These are phyloP conservation scores for Catharus minimus DNA, from an alignment of 2,113 vertebrate genomes.

Conservation along the genomic window DNA sequence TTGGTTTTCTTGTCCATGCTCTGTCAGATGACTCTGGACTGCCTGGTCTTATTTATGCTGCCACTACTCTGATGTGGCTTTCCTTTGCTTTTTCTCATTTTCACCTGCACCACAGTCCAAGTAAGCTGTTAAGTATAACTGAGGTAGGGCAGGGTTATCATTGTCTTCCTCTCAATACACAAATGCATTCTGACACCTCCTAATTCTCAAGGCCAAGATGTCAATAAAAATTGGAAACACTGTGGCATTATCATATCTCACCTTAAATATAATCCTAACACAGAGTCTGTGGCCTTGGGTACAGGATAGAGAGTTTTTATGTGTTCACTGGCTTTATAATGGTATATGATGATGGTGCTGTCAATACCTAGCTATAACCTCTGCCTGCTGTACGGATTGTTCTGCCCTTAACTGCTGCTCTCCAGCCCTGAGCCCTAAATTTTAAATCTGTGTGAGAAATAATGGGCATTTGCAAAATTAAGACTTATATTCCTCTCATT, in stretches of 20 bases:
- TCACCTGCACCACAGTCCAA: background rate
- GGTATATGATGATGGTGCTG: conserved; percentile 15
- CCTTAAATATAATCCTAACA: background rate
- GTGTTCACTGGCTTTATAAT: conserved; percentile 31
- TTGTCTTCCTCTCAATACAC: conserved; percentile 5
- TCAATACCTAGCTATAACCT: conserved; percentile 46
- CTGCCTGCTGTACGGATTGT: background rate
- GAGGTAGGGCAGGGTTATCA: background rate
- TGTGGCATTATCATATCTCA: conserved; percentile 14
- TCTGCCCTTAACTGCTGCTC: conserved; percentile 30
- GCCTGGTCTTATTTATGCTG: background rate
- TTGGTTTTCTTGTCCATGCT: background rate
- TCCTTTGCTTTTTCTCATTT: conserved; percentile 54
- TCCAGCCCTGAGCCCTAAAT: background rate
- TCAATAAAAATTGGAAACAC: conserved; percentile 36
- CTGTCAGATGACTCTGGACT: background rate
- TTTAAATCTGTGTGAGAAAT: conserved; percentile 38
- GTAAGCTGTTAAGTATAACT: background rate
- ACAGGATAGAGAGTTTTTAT: background rate
- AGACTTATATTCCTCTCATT: conserved; percentile 3
- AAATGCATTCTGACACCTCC: conserved; percentile 14
- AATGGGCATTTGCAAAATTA: conserved; percentile 12
- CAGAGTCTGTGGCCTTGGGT: background rate
- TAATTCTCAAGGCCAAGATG: conserved; percentile 17
- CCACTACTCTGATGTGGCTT: background rate